Percentiles rank a stretch among this genome's conserved stretches.
Conservation (phyloP, 2,888 invertebrate genomes). For the Notocelia uddmanniana region DNA sequence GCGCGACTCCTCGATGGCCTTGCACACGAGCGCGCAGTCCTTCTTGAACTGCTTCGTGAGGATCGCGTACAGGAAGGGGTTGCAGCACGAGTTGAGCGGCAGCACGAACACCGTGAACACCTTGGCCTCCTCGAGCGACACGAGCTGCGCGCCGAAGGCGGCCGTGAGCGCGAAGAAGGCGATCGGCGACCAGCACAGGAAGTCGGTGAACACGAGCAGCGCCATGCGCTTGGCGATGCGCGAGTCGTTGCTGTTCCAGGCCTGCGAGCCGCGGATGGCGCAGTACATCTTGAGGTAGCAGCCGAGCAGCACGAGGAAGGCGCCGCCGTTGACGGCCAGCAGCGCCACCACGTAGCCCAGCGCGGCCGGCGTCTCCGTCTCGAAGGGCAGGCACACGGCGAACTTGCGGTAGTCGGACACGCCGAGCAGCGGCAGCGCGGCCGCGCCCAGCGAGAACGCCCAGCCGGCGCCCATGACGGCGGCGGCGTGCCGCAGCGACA, state of each 20-base stretch:
- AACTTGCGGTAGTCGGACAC: slow-evolving; percentile 98
- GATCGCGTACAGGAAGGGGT: slow-evolving; percentile 99
- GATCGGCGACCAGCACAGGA: slow-evolving; percentile 99
- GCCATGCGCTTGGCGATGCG: slow-evolving; percentile 99
- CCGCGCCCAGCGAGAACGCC: slow-evolving; percentile 95
- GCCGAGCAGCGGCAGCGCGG: slow-evolving; percentile 94
- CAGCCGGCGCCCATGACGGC: slow-evolving; percentile 97
- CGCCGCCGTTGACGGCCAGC: slow-evolving; percentile 96
- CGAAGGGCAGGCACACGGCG: slow-evolving; percentile 98
- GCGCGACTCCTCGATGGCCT: slow-evolving; percentile 97
- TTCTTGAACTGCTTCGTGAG: slow-evolving; percentile 99
- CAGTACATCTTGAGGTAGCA: slow-evolving; percentile 99
- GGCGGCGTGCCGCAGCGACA: slow-evolving; percentile 96
- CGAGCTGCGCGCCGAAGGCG: slow-evolving; percentile 95
- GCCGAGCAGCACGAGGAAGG: slow-evolving; percentile 97
- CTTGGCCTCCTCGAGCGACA: slow-evolving; percentile 98
- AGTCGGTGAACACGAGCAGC: slow-evolving; percentile 97
- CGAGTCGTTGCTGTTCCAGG: slow-evolving; percentile 99
- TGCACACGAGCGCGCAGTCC: slow-evolving; percentile 98
- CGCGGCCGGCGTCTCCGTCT: slow-evolving; percentile 92
- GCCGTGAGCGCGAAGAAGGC: slow-evolving; percentile 98
- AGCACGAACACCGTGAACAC: slow-evolving; percentile 98
- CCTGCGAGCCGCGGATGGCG: slow-evolving; percentile 97
- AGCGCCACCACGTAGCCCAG: slow-evolving; percentile 95
- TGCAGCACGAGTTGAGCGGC: slow-evolving; percentile 98